Evolutionary conservation across 2,797 vertebrate species (phyloP), one percentile per base, ranked within the genome.

Genomic region (Pseudocheirus occidentalis): DNA sequence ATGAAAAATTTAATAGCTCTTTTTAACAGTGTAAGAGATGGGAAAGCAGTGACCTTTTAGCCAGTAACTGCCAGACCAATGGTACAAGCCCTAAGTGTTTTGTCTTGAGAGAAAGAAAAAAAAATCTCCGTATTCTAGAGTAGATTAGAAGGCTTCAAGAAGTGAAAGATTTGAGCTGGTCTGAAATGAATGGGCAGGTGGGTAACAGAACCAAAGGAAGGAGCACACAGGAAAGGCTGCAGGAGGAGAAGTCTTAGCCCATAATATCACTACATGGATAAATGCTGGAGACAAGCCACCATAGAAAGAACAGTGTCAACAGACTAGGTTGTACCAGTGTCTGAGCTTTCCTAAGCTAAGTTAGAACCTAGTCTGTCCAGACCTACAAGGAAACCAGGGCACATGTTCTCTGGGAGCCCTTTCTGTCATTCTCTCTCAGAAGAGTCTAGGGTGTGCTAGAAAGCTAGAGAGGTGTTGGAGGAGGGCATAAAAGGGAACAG

Each of bases 351-450:
- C 18, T 46, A 46, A 81, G 18, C 66, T 24, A 40, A 21, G 16
- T 40, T 73, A 9, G n/a, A 46, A 46, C 18, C 18, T 24, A 21
- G 6, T 81, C 18, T 81, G 18, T 40, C 66, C n/a, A 40, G n/a
- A 40, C 18, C 66, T 81, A 81, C 18, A 46, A 40, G 66, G 18
- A 46, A 81, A 24, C 66, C n/a, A 50, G 40, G 21, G 40, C 46
- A 12, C 73, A 12, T 50, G 73, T 27, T 87, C 40, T 87, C 11
- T 50, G 40, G 40, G 73, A 87, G 24, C 40, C 40, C 73, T 97
- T 96, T 95, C 97, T 97, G 1, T 92, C 92, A 24, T 95, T 54
- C 93, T 96, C 92, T 97, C 92, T 66, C 11, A 54, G 11, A 66
- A 59, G 93, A 95, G 58, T 24, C 16, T 58, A 62, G 91, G 90